Conservation (phyloP, 2,797 vertebrate genomes). For the Myotis vivesi region DNA sequence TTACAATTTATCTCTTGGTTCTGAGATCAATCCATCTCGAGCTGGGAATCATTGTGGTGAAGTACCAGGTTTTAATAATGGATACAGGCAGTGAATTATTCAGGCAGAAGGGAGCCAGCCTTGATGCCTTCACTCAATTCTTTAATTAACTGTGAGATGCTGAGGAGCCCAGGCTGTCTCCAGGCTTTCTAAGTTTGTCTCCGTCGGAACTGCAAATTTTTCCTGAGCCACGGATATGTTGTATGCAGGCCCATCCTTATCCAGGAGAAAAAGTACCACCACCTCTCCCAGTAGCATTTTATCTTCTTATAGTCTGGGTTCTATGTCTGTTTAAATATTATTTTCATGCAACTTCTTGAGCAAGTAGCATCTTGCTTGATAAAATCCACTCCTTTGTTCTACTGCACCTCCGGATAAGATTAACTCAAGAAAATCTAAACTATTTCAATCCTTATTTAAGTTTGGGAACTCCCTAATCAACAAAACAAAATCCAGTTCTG, state of each 20-base stretch:
- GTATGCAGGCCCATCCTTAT: constrained; percentile 45
- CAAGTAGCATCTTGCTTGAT: not conserved
- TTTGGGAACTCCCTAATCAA: not conserved
- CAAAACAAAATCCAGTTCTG: not conserved
- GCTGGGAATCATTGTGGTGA: constrained; percentile 84
- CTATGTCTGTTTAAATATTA: not conserved
- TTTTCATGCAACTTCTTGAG: constrained; percentile 1
- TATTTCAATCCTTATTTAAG: not conserved
- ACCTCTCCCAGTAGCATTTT: not conserved
- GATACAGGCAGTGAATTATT: constrained; percentile 87
- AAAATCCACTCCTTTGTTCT: not conserved
- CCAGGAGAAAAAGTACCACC: not conserved
- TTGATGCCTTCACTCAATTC: constrained; percentile 83
- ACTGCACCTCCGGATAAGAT: not conserved
- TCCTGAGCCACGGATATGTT: constrained; percentile 54
- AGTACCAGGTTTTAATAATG: constrained; percentile 88
- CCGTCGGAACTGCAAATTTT: constrained; percentile 69
- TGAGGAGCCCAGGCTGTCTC: constrained; percentile 71
- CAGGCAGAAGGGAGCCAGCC: constrained; percentile 81
- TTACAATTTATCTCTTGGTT: constrained; percentile 87
- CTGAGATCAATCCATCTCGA: constrained; percentile 81
- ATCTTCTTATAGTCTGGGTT: not conserved
- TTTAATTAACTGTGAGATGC: constrained; percentile 87
- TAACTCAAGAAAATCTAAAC: constrained; percentile 8
- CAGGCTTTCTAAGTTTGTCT: constrained; percentile 80